Conservation (phyloP, 1,140 invertebrate species). For the Drosophila prosaltans region DNA sequence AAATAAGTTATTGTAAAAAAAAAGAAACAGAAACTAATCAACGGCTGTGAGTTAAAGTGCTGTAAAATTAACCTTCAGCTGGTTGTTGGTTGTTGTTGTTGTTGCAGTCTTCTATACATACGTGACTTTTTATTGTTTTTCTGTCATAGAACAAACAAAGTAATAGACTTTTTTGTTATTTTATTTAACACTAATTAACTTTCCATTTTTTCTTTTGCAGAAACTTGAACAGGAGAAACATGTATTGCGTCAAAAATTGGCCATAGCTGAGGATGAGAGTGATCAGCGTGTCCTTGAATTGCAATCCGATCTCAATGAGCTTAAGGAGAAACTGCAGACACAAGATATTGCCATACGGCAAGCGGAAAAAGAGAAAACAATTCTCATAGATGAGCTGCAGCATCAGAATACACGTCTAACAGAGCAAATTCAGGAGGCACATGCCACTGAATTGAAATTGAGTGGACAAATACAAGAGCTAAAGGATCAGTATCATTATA, state of each 20-base stretch:
- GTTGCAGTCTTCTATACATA: too few species aligned
- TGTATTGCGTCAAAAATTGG: constrained; percentile 91
- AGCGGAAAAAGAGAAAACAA: constrained; percentile 91
- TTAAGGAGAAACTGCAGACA: constrained; percentile 87
- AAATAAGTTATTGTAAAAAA: constrained; percentile 43
- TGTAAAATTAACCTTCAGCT: constrained; percentile 66
- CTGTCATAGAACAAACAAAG: constrained; percentile 69
- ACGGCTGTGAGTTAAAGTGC: constrained; percentile 25
- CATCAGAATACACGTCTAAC: constrained; percentile 95
- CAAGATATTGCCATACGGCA: constrained; percentile 85
- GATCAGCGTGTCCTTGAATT: constrained; percentile 94
- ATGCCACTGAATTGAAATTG: constrained; percentile 91
- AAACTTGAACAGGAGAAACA: constrained; percentile 97
- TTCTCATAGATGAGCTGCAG: constrained; percentile 92
- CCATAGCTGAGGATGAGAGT: constrained; percentile 93
- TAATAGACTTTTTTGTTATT: constrained; percentile 12
- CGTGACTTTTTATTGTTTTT: constrained; percentile 65
- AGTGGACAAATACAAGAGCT: constrained; percentile 91
- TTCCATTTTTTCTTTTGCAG: constrained; percentile 85
- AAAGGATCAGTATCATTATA: constrained; percentile 91
- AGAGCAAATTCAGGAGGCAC: constrained; percentile 92
- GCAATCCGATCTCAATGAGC: constrained; percentile 92
- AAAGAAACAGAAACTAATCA: constrained; percentile 15
- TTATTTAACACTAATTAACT: constrained; percentile 56
- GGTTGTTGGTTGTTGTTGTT: too few species aligned